Percentiles rank a stretch among this genome's conserved stretches.
Conservation (phyloP, 2,888 invertebrate genomes). For the Hedya salicella region DNA sequence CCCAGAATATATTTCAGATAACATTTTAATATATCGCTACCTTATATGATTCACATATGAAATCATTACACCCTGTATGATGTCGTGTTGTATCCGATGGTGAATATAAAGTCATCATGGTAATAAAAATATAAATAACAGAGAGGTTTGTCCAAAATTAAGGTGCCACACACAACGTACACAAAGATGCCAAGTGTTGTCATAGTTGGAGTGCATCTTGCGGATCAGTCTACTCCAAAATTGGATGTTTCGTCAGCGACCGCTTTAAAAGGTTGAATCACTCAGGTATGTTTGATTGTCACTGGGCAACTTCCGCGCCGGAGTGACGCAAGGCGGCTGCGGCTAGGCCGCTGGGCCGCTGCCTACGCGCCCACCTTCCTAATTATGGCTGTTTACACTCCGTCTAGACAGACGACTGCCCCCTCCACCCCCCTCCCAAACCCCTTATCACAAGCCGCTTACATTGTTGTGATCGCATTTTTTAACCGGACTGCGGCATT, state of each 20-base stretch:
- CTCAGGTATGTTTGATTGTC: constrained; percentile 18
- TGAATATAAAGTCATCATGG: too few relatives aligned
- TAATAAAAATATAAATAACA: too few relatives aligned
- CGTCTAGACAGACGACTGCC: constrained; percentile 78
- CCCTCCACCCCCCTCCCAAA: constrained; percentile 53
- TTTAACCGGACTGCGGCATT: constrained; percentile 20
- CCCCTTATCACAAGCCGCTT: constrained; percentile 62
- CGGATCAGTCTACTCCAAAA: background rate
- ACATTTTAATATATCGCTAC: too few relatives aligned
- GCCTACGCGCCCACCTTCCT: constrained; percentile 81
- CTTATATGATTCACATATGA: too few relatives aligned
- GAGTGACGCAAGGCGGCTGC: constrained; percentile 54
- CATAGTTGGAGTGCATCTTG: too few relatives aligned
- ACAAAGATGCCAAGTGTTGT: too few relatives aligned
- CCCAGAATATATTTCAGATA: too few relatives aligned
- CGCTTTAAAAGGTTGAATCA: constrained; percentile 29
- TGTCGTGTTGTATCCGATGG: too few relatives aligned
- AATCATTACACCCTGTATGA: too few relatives aligned
- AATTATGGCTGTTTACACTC: constrained; percentile 69
- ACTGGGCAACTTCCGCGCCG: constrained; percentile 28
- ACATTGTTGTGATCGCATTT: constrained; percentile 44
- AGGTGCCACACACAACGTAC: too few relatives aligned
- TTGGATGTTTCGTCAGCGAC: constrained; percentile 4
- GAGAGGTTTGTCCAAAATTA: too few relatives aligned
- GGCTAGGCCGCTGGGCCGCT: constrained; percentile 57